Base-by-base conservation (phyloP, 2,797 vertebrate genomes). In the Cynodonichthys magdalenae region DNA sequence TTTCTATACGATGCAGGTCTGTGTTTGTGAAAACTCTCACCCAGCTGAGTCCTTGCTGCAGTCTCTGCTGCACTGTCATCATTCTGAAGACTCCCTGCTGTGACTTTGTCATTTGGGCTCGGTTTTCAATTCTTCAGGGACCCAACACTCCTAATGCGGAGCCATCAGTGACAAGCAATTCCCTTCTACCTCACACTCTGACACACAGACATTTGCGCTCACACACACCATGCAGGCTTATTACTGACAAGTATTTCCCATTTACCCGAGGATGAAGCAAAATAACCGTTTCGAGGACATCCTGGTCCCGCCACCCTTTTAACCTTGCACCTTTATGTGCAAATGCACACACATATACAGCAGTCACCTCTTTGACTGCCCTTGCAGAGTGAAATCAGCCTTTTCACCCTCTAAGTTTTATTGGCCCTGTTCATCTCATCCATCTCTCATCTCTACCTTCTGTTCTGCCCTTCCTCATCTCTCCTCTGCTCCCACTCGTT, bases 181-280 rank as follows among this genome's bases (percentile, higher is more conserved):
- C 48, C 89, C 82, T 58, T 74, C 76, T 75, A 72, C 34, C 66
- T 62, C 55, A 36, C 55, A 51, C 69, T 19, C 41, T 28, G 52
- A 31, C 70, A 19, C 48, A 65, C 39, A 52, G 42, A 50, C 8
- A 68, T 59, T 72, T 53, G 55, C 50, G 69, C 47, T 17, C 56
- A 53, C 51, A 41, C 63, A 71, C 46, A 52, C 53, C 17, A 57
- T 52, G 58, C 71, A 78, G 63, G 67, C 78, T 82, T 82, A 84
- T 87, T 83, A 83, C 81, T 78, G 77, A 87, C 85, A 88, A 83
- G 82, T 63, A 71, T 82, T 89, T 91, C 64, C 81, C 82, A 87
- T 90, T 87, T 83, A 71, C 74, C 66, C 19, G 0, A 79, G 77
- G 68, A 83, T 83, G 74, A 80, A 73, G 72, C 62, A 80, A 84